These are phyloP conservation scores for Benthosema pterotum DNA, from an alignment of 2,797 vertebrate species.

Conservation along the genomic window DNA sequence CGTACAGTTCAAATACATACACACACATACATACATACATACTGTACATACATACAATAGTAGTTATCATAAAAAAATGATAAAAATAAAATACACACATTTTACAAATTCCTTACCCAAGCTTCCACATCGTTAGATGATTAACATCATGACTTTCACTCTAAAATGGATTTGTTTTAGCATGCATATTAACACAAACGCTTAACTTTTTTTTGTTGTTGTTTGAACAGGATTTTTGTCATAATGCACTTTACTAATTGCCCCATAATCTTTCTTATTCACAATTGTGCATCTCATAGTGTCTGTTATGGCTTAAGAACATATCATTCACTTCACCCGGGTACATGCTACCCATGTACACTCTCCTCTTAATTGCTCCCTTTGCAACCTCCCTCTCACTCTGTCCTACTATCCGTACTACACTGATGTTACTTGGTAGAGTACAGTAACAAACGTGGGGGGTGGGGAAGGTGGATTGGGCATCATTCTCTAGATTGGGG, in stretches of 20 bases:
- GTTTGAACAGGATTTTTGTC: constrained; percentile 66
- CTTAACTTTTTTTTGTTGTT: constrained; percentile 53
- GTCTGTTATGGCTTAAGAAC: constrained; percentile 82
- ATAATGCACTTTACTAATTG: constrained; percentile 67
- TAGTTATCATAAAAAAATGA: constrained; percentile 84
- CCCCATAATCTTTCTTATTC: constrained; percentile 58
- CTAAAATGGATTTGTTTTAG: constrained; percentile 79
- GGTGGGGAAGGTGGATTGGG: background rate
- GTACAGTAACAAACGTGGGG: constrained; percentile 32
- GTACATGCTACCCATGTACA: constrained; percentile 18
- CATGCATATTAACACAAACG: constrained; percentile 86
- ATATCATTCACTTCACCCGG: constrained; percentile 46
- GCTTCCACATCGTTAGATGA: constrained; percentile 77
- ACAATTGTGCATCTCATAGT: constrained; percentile 69
- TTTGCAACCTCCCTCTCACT: constrained; percentile 19
- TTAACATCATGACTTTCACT: constrained; percentile 78
- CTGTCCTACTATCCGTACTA: constrained; percentile 52
- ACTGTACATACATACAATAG: constrained; percentile 80
- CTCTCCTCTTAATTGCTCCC: constrained; percentile 36
- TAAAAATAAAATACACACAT: constrained; percentile 86
- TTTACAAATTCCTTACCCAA: constrained; percentile 84
- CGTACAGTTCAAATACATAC: constrained; percentile 80
- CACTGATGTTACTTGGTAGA: too few species aligned
- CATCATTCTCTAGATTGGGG: constrained; percentile 35
- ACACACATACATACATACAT: constrained; percentile 70